A percentile compares a stretch with the other conserved stretches of the same genome.
phyloP scores from a whole-genome alignment of 2,888 invertebrate genomes.

The Thecophora atra region DNA sequence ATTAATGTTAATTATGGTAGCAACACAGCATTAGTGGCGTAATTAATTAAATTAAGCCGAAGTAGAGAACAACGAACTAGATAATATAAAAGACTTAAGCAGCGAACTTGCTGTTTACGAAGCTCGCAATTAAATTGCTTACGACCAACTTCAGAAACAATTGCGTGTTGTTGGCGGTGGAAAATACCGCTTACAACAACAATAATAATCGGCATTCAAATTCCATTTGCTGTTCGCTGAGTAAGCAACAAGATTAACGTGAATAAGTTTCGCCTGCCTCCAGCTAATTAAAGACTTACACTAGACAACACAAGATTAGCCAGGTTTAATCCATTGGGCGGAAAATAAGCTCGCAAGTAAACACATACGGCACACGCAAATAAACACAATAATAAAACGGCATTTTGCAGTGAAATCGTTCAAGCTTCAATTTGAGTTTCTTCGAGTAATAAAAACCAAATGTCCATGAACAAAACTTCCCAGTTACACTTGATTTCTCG shows the following conservation, averaged over 20 bases:
- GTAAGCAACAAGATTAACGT: slow-evolving; percentile 33
- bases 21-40: background rate
- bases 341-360: slow-evolving; percentile 30
- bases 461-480: too few species aligned
- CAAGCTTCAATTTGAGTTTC: background rate
- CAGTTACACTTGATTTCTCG: too few species aligned
- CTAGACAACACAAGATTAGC: slow-evolving; percentile 24
- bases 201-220: slow-evolving; percentile 15
- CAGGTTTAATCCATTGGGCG: slow-evolving; percentile 40
- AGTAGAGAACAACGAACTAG: background rate
- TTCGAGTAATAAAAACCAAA: background rate
- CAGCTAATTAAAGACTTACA: slow-evolving; percentile 35
- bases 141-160: slow-evolving; percentile 19
- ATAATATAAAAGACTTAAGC: slow-evolving; percentile 40
- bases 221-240: slow-evolving; percentile 6
- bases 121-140: background rate
- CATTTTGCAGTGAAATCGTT: background rate
- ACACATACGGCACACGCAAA: slow-evolving; percentile 1
- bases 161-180: background rate
- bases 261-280: slow-evolving; percentile 40
- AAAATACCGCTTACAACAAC: slow-evolving; percentile 4
- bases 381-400: background rate
- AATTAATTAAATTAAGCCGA: background rate
- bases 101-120: slow-evolving; percentile 39
- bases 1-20: background rate